Base-by-base conservation (phyloP, 2,113 vertebrate genomes). In the Orientallactaga bullata region DNA sequence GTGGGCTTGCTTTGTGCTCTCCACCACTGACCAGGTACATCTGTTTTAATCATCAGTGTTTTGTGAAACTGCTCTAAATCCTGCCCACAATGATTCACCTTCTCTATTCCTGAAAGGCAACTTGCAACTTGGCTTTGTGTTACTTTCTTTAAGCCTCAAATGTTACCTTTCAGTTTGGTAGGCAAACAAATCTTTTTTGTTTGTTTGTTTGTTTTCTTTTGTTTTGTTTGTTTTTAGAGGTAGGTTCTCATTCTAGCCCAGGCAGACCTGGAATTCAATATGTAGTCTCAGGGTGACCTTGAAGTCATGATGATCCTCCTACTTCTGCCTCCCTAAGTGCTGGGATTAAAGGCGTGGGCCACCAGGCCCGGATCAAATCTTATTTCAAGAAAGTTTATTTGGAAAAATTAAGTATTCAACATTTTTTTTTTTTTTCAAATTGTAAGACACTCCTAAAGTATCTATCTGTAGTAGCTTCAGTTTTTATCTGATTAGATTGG, bases 171-270 rank as follows among this genome's bases (percentile, higher is more conserved):
- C 16, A 7, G 16, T 73, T 93, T 58, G 39, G 10, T 7, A 80
- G 58, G 5, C 30, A 11, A 80, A 89, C 23, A 90, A 85, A 85
- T 37, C 28, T 91, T 86, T 83, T 73, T 97, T 91, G n/a, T n/a
- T n/a, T n/a, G n/a, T n/a, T n/a, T n/a, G n/a, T n/a, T n/a, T n/a
- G n/a, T n/a, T n/a, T n/a, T n/a, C n/a, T n/a, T n/a, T n/a, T n/a
- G n/a, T n/a, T n/a, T n/a, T n/a, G n/a, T n/a, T n/a, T n/a, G n/a
- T n/a, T n/a, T n/a, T n/a, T n/a, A n/a, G n/a, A n/a, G n/a, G n/a
- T n/a, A n/a, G n/a, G n/a, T n/a, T n/a, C n/a, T n/a, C n/a, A n/a
- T n/a, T n/a, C n/a, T n/a, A n/a, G n/a, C n/a, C n/a, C n/a, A n/a
- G n/a, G n/a, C n/a, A n/a, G n/a, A n/a, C n/a, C n/a, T n/a, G n/a